These are phyloP conservation scores for Coturnix japonica DNA, from an alignment of 2,113 vertebrate genomes.

Conservation along the genomic window DNA sequence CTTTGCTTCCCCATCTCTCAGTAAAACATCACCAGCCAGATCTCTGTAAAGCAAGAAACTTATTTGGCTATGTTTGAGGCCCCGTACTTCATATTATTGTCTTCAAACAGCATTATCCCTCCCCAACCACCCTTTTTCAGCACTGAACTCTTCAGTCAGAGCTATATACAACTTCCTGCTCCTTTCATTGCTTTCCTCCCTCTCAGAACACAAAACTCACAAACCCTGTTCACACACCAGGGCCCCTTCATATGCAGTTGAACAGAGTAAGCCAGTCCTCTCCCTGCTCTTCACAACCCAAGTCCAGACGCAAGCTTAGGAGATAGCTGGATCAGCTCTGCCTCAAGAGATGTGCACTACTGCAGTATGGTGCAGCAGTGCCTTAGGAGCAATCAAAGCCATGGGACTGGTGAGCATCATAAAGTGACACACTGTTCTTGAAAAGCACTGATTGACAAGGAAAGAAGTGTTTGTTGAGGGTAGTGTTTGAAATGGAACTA, in stretches of 20 bases:
- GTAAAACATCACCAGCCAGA: not conserved
- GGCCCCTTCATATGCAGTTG: not conserved
- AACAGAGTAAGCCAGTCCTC: not conserved
- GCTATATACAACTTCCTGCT: not conserved
- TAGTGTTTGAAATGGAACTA: conserved; percentile 6
- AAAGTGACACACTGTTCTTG: not conserved
- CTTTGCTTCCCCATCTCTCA: not conserved
- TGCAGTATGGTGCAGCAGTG: not conserved
- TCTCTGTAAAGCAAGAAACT: not conserved
- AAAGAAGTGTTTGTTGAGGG: not conserved
- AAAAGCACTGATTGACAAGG: not conserved
- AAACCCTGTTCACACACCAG: not conserved
- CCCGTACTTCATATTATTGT: not conserved
- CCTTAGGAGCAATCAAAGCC: conserved; percentile 14
- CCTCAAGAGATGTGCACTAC: not conserved
- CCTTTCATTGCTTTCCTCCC: not conserved
- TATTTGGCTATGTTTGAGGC: not conserved
- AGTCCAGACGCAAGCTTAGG: not conserved
- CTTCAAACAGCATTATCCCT: not conserved
- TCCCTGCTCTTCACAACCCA: not conserved
- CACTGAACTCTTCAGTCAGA: not conserved
- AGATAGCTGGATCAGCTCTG: not conserved
- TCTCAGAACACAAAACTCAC: not conserved
- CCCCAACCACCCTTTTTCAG: not conserved
- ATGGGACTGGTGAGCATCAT: not conserved